Evolutionary conservation across 2,888 invertebrate genomes (phyloP).

Genomic region (Unio delphinus): DNA sequence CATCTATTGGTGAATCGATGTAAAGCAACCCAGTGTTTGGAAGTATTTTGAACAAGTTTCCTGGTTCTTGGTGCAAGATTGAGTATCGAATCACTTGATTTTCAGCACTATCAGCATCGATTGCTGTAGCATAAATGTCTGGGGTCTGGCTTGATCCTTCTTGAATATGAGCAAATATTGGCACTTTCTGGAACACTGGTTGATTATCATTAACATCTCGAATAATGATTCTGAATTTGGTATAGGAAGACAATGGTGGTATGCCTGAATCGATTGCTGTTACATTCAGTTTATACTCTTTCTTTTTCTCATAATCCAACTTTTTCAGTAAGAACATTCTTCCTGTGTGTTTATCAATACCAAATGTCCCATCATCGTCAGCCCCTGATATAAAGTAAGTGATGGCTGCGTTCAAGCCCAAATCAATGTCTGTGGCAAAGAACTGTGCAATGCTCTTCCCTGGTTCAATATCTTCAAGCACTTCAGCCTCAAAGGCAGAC

Average conservation of each 20-base stretch:
- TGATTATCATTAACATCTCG: constrained; percentile 95
- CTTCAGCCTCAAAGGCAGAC: constrained; percentile 35
- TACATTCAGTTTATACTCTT: constrained; percentile 87
- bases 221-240: constrained; percentile 83
- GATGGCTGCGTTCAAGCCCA: constrained; percentile 89
- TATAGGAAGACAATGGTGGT: constrained; percentile 81
- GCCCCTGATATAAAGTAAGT: constrained; percentile 90
- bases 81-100: constrained; percentile 88
- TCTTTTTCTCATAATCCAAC: constrained; percentile 89
- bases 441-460: constrained; percentile 58
- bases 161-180: constrained; percentile 85
- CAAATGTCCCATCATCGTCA: constrained; percentile 75
- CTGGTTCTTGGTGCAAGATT: constrained; percentile 86
- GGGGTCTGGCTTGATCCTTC: constrained; percentile 89
- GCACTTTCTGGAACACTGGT: constrained; percentile 91
- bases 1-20: constrained; percentile 88
- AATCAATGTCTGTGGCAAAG: constrained; percentile 75
- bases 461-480: constrained; percentile 52
- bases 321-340: constrained; percentile 92
- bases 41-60: constrained; percentile 86
- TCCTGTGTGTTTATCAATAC: constrained; percentile 84
- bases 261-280: constrained; percentile 80
- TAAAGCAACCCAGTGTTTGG: constrained; percentile 89
- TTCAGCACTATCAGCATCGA: constrained; percentile 89
- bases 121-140: constrained; percentile 87